phyloP scores from a whole-genome alignment of 2,888 invertebrate genomes.

The Miltochrista miniata region DNA sequence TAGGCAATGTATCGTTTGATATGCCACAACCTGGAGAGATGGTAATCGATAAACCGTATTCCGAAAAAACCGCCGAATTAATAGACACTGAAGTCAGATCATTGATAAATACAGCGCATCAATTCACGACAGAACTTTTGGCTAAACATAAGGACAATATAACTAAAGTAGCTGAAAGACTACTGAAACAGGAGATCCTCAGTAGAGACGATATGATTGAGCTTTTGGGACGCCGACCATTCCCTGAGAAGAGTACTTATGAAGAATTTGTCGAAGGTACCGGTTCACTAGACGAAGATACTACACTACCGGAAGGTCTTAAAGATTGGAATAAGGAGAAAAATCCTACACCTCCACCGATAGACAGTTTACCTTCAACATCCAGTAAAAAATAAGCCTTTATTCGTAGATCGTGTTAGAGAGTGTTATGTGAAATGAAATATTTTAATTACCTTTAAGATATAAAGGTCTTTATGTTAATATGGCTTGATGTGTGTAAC shows the following conservation, averaged over 20 bases:
- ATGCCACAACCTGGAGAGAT: constrained; percentile 97
- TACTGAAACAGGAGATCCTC: constrained; percentile 97
- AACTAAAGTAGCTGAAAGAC: constrained; percentile 92
- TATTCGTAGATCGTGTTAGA: constrained; percentile 49
- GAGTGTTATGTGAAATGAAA: constrained; percentile 66
- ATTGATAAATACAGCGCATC: constrained; percentile 86
- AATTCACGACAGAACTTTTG: constrained; percentile 90
- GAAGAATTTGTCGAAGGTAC: constrained; percentile 99
- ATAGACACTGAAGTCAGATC: constrained; percentile 95
- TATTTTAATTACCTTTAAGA: constrained; percentile 71
- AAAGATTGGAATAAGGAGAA: constrained; percentile 96
- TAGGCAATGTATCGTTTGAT: constrained; percentile 98
- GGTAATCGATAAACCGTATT: constrained; percentile 97
- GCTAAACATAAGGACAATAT: constrained; percentile 92
- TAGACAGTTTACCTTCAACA: constrained; percentile 58
- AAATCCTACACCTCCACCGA: constrained; percentile 48
- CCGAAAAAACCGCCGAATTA: constrained; percentile 97
- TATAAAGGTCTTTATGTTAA: constrained; percentile 59
- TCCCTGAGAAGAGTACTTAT: constrained; percentile 99
- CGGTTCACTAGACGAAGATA: constrained; percentile 98
- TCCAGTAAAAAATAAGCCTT: constrained; percentile 64
- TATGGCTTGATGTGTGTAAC: constrained; percentile 42
- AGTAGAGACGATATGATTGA: constrained; percentile 99
- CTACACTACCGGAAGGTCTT: constrained; percentile 95
- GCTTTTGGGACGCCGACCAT: constrained; percentile 95